phyloP scores from a whole-genome alignment of 1,140 invertebrate genomes.

The Limonius californicus region DNA sequence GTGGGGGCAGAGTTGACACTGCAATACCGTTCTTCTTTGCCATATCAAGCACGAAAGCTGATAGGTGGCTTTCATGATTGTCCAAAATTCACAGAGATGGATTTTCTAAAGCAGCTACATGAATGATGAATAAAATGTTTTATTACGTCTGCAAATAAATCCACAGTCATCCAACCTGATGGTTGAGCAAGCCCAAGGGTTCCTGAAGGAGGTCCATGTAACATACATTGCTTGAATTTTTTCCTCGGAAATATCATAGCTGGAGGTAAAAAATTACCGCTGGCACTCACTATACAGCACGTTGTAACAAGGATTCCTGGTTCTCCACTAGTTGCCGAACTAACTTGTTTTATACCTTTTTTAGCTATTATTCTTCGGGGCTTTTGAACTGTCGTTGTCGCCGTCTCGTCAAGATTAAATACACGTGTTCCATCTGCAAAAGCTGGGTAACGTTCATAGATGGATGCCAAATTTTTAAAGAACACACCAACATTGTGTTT shows the following conservation, averaged over 20 bases:
- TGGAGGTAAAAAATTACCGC: too few relatives aligned
- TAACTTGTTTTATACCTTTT: conserved; percentile 42
- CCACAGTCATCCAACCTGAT: conserved; percentile 35
- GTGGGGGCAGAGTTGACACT: conserved; percentile 41
- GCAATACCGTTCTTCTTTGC: too few relatives aligned
- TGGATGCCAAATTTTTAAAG: too few relatives aligned
- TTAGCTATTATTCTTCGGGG: conserved; percentile 43
- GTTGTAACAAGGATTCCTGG: conserved; percentile 44
- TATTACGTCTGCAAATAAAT: conserved; percentile 25
- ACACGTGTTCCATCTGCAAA: conserved; percentile 35
- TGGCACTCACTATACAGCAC: too few relatives aligned
- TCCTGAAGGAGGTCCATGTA: conserved; percentile 40
- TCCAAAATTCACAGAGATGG: conserved; percentile 41
- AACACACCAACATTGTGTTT: too few relatives aligned
- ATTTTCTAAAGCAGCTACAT: background rate
- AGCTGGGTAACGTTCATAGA: conserved; percentile 22
- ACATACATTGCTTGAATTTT: too few relatives aligned
- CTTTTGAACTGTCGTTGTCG: conserved; percentile 48
- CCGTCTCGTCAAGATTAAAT: conserved; percentile 50
- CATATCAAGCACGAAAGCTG: conserved; percentile 18
- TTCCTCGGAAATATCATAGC: too few relatives aligned
- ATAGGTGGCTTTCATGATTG: conserved; percentile 3
- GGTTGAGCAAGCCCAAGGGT: conserved; percentile 36
- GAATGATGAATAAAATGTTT: conserved; percentile 35
- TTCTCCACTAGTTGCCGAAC: conserved; percentile 46